phyloP scores from a whole-genome alignment of 2,113 vertebrate genomes.

The Seriola rivoliana region DNA sequence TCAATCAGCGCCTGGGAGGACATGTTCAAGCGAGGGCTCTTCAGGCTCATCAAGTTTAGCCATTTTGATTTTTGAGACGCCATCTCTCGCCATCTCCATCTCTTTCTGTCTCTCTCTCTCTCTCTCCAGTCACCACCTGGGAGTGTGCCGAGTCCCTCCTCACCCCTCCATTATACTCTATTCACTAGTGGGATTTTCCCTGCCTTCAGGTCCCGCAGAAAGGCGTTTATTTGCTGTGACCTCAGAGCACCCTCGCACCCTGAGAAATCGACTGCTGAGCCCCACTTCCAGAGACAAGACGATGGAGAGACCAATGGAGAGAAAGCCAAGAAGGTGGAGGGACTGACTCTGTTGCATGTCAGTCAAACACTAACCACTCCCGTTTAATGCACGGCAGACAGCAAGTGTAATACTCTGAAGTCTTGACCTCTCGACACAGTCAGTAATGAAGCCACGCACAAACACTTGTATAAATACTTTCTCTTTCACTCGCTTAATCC shows the following conservation, averaged over 20 bases:
- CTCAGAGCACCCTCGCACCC: slow-evolving; percentile 19
- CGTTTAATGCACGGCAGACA: not conserved
- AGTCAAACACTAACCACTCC: slow-evolving; percentile 10
- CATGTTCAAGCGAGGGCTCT: slow-evolving; percentile 1
- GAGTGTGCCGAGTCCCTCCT: slow-evolving; percentile 7
- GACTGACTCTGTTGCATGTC: not conserved
- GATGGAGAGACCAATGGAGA: not conserved
- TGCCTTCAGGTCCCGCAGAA: slow-evolving; percentile 5
- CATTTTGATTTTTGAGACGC: slow-evolving; percentile 45
- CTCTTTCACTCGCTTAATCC: slow-evolving; percentile 10
- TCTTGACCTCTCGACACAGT: slow-evolving; percentile 22
- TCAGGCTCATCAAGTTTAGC: slow-evolving; percentile 45
- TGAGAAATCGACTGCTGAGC: slow-evolving; percentile 18
- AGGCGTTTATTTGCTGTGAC: slow-evolving; percentile 29
- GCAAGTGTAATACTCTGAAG: not conserved
- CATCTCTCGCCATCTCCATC: slow-evolving; percentile 5
- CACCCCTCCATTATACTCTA: slow-evolving; percentile 8
- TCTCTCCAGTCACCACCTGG: slow-evolving; percentile 23
- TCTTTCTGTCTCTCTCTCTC: slow-evolving; percentile 18
- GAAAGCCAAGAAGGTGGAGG: not conserved
- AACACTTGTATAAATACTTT: not conserved
- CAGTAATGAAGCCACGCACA: slow-evolving; percentile 18
- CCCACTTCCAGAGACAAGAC: not conserved
- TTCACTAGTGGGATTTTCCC: slow-evolving; percentile 22
- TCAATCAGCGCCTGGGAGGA: slow-evolving; percentile 31